Evolutionary conservation across 2,113 vertebrate genomes (phyloP).

Genomic region (Ptychochromis oligacanthus): DNA sequence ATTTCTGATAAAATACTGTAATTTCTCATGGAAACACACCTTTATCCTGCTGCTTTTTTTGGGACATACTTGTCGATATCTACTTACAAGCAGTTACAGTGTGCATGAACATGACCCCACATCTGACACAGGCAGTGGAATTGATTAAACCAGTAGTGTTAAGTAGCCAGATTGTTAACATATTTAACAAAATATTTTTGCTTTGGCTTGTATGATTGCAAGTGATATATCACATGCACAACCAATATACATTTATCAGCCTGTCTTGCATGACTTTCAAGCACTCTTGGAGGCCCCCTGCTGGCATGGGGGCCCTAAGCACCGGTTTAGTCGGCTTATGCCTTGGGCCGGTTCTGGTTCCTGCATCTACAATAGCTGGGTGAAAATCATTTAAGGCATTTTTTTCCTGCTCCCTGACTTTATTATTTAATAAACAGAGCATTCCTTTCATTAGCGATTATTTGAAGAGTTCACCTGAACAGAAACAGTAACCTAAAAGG

Average conservation of each 20-base stretch:
- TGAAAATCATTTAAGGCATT: too few relatives aligned
- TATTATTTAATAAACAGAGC: too few relatives aligned
- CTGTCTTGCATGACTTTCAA: background rate
- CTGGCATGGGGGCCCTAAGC: background rate
- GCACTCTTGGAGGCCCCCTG: background rate
- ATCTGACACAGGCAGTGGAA: background rate
- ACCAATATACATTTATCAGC: background rate
- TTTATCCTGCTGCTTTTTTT: rapidly evolving
- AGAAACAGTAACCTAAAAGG: too few relatives aligned
- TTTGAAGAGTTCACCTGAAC: too few relatives aligned
- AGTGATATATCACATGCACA: background rate
- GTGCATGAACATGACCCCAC: background rate
- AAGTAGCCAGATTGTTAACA: background rate
- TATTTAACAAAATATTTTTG: background rate
- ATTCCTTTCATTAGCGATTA: too few relatives aligned
- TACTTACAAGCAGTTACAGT: background rate
- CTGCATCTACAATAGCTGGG: too few relatives aligned
- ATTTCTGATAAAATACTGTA: too few relatives aligned
- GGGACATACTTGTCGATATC: background rate
- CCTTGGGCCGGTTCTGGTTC: background rate
- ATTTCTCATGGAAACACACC: too few relatives aligned
- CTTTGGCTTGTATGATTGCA: background rate
- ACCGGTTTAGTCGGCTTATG: background rate
- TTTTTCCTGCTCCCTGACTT: too few relatives aligned
- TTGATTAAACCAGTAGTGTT: background rate